A percentile compares a stretch with the other conserved stretches of the same genome.
phyloP scores from a whole-genome alignment of 2,888 invertebrate genomes.

The Ernsta delagoae region DNA sequence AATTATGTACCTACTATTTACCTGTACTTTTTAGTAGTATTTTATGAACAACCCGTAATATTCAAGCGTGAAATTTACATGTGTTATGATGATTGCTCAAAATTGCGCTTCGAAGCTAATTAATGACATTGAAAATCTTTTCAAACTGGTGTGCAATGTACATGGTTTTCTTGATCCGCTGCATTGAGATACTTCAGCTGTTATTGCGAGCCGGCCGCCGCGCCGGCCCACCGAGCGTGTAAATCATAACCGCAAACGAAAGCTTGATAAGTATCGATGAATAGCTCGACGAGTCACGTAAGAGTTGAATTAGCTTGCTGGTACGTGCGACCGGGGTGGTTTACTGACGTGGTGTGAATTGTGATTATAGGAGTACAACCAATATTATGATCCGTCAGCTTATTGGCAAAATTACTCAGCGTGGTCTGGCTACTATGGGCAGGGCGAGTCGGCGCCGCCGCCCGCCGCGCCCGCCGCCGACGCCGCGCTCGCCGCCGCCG shows the following conservation, averaged over 20 bases:
- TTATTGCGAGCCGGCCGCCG: constrained; percentile 17
- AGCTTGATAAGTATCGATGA: constrained; percentile 28
- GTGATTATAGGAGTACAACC: constrained; percentile 86
- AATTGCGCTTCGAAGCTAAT: constrained; percentile 30
- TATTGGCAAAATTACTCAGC: constrained; percentile 95
- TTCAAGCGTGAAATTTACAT: constrained; percentile 25
- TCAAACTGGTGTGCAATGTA: constrained; percentile 15
- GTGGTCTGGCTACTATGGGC: constrained; percentile 91
- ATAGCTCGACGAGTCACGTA: constrained; percentile 32
- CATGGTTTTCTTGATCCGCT: constrained; percentile 20
- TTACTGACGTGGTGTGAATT: constrained; percentile 52
- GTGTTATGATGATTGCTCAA: constrained; percentile 23
- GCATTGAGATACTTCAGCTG: constrained; percentile 19
- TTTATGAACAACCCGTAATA: constrained; percentile 21
- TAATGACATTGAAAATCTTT: constrained; percentile 21
- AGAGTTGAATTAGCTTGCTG: constrained; percentile 9
- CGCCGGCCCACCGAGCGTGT: constrained; percentile 19
- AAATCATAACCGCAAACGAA: constrained; percentile 18
- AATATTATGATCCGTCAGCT: constrained; percentile 93
- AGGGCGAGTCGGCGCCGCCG: constrained; percentile 87
- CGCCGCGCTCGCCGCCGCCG: no score
- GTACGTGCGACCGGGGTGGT: neutral
- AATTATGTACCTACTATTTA: no score
- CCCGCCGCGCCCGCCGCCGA: no score
- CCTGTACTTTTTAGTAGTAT: neutral